Evolutionary conservation across 2,888 invertebrate species (phyloP), one percentile per base, ranked within the genome.

Genomic region (Creontiades dilutus): DNA sequence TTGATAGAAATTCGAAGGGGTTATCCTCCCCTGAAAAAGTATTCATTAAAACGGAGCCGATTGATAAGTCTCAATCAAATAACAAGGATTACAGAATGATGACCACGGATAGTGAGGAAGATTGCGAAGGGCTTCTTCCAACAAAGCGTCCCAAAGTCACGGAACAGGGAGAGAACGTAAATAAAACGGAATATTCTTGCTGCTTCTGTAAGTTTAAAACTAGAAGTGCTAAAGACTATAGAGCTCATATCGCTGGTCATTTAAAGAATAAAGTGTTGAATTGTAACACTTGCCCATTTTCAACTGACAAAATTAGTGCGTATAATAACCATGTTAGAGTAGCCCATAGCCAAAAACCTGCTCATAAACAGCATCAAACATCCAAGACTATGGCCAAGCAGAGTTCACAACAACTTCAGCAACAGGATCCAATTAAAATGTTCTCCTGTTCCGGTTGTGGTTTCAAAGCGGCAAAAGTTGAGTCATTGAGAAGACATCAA

Each of bases 321-420:
- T 88, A 78, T 61, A 88, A 88, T 52, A 46, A 76, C 12, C 88
- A 88, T 27, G 28, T 88, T n/a, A 68, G 55, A 46, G 52, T 11
- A n/a, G 78, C 37, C 2, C 88, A 88, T 7, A 37, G 37, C 7
- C 37, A 37, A 37, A 37, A 37, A 37, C 37, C 37, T 37, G 37
- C 5, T 37, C 23, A 2, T 4, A 37, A 37, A 7, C 37, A 37
- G 37, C 2, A 37, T 37, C 37, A 61, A 57, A 28, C 19, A 7
- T 14, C 86, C 86, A 13, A 14, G 19, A 28, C 4, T 27, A 4
- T 7, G 37, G 37, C 37, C 7, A 37, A 37, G 37, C 37, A 37
- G 7, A 2, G 7, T 4, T 7, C 7, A 7, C 37, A 37, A 7
- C 37, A 37, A 7, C 37, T 4, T 27, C 37, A 16, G 3, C 85